Conservation (phyloP, 2,797 vertebrate genomes). For the Sciurus carolinensis region DNA sequence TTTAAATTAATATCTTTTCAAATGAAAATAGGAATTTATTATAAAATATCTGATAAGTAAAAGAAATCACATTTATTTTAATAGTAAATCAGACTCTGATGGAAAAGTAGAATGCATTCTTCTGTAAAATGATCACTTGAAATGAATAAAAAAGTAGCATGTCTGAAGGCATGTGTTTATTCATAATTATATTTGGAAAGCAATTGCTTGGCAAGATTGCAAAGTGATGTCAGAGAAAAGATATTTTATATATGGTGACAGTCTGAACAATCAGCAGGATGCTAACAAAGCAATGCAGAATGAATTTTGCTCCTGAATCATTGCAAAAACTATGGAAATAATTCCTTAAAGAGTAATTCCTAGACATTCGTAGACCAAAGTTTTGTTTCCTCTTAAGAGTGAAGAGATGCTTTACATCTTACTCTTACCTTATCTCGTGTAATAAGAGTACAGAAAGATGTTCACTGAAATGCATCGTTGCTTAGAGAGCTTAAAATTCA, state of each 20-base stretch:
- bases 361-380: slow-evolving; percentile 57
- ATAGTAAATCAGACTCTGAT: slow-evolving; percentile 65
- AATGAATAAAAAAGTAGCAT: slow-evolving; percentile 55
- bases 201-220: slow-evolving; percentile 80
- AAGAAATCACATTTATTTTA: slow-evolving; percentile 65
- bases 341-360: slow-evolving; percentile 70
- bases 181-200: slow-evolving; percentile 85
- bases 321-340: slow-evolving; percentile 76
- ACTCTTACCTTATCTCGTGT: slow-evolving; percentile 70
- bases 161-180: slow-evolving; percentile 79
- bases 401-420: slow-evolving; percentile 76
- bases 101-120: slow-evolving; percentile 73
- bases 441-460: slow-evolving; percentile 60
- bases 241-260: slow-evolving; percentile 84
- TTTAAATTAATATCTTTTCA: slow-evolving; percentile 68
- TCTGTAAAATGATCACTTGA: slow-evolving; percentile 77
- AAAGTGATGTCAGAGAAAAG: slow-evolving; percentile 76
- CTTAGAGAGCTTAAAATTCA: slow-evolving; percentile 75
- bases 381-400: slow-evolving; percentile 70
- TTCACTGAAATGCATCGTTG: slow-evolving; percentile 57
- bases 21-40: slow-evolving; percentile 74
- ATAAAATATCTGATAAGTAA: slow-evolving; percentile 66
- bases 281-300: slow-evolving; percentile 82
- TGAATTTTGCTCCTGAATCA: slow-evolving; percentile 74
- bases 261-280: slow-evolving; percentile 75